Evolutionary conservation across 2,113 vertebrate genomes (phyloP), one percentile per base, ranked within the genome.

Genomic region (Elephas maximus): DNA sequence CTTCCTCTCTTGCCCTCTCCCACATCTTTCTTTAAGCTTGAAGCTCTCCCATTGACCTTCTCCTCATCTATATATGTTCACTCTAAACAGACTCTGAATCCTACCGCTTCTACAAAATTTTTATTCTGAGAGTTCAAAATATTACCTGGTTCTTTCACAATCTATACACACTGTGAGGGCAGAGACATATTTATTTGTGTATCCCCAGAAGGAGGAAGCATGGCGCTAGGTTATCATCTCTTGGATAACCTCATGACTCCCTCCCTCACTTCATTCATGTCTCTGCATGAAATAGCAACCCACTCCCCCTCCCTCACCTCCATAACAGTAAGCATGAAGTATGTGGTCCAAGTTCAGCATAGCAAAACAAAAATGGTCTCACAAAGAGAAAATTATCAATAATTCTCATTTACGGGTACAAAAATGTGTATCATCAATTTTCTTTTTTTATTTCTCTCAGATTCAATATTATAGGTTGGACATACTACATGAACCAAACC

Each of bases 381-480:
- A 57, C 48, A 90, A 93, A 73, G 74, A 81, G 71, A 91, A 79
- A 63, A 79, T 90, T 62, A 93, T 84, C 82, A 53, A 69, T 73
- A 81, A 28, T 74, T 94, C 30, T 88, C 24, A 62, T 28, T 62
- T 90, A 69, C 9, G 37, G 44, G 10, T 37, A 90, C 28, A 26
- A 67, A 83, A 77, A 67, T 67, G 10, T 83, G 12, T 87, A 74
- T 33, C n/a, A 60, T 76, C 37, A 53, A 18, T 67, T 74, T 91
- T 62, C 60, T 37, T 28, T 65, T 92, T 83, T 80, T 44, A 28
- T 8, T 74, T 87, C 57, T 81, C 60, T 45, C 57, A 81, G 28
- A 92, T 88, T 45, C 28, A 88, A 14, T 65, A 53, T 74, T 65
- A 53, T 67, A 88, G 65, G 53, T 65, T 77, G 17, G 88, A 91